Conservation (phyloP, 2,888 invertebrate species). For the Limnephilus rhombicus region DNA sequence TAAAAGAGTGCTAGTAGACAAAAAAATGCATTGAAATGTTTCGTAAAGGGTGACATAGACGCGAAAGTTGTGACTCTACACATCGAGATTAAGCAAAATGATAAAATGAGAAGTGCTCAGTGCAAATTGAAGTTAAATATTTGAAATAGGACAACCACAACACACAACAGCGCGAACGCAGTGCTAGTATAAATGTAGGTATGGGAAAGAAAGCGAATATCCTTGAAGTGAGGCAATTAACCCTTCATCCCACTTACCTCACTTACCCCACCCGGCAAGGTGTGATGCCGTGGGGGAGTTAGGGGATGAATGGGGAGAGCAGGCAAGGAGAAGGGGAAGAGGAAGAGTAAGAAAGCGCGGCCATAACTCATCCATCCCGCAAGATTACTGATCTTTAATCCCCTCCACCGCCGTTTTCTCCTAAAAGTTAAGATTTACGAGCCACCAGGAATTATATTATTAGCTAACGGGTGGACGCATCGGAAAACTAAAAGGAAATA, state of each 20-base stretch:
- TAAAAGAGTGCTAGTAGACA: no score
- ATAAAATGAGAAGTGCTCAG: no score
- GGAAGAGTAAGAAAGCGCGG: constrained; percentile 72
- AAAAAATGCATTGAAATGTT: no score
- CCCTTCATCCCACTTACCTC: constrained; percentile 35
- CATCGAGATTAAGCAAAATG: no score
- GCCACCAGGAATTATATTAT: constrained; percentile 82
- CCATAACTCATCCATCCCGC: constrained; percentile 84
- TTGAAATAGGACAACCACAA: no score
- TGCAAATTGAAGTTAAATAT: no score
- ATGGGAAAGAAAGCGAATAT: background rate
- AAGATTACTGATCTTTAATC: constrained; percentile 88
- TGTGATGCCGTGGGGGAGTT: constrained; percentile 8
- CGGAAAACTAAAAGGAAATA: constrained; percentile 23
- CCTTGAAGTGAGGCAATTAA: constrained; percentile 30
- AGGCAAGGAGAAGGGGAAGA: constrained; percentile 66
- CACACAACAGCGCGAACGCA: background rate
- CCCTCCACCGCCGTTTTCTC: constrained; percentile 79
- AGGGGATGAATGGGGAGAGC: background rate
- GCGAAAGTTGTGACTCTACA: no score
- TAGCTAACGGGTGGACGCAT: constrained; percentile 70
- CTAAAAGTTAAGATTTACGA: constrained; percentile 87
- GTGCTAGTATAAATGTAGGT: background rate
- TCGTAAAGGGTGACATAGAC: no score
- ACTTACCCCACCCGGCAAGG: background rate